Percentiles rank a stretch among this genome's conserved stretches.
Evolutionary conservation across 2,888 invertebrate species (phyloP).

Genomic region (Osmoderma eremita): DNA sequence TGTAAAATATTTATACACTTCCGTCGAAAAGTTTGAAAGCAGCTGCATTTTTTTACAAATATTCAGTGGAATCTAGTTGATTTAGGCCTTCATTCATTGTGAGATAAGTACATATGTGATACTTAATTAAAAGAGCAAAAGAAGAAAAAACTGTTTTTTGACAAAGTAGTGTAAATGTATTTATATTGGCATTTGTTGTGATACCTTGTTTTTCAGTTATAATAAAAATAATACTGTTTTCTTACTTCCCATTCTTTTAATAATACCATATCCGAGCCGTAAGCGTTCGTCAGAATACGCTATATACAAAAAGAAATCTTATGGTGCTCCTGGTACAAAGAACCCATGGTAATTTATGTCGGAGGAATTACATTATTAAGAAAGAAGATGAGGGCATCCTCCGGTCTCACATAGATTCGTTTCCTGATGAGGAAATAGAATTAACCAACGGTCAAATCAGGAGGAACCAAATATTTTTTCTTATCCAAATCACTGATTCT

Average conservation of each 20-base stretch:
- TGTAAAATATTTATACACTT: no score
- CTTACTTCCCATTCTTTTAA: slow-evolving; percentile 1
- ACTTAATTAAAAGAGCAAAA: no score
- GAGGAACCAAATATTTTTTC: slow-evolving; percentile 87
- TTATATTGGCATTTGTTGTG: slow-evolving; percentile 14
- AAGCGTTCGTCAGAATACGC: slow-evolving; percentile 99
- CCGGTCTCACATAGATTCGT: slow-evolving; percentile 82
- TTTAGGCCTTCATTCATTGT: no score
- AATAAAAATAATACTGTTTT: background rate
- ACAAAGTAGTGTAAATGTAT: slow-evolving; percentile 18
- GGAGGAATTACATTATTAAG: slow-evolving; percentile 89
- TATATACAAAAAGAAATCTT: slow-evolving; percentile 99
- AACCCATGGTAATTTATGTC: slow-evolving; percentile 88
- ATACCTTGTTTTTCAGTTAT: slow-evolving; percentile 19
- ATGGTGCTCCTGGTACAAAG: slow-evolving; percentile 95
- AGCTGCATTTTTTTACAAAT: no score
- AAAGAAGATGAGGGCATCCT: slow-evolving; percentile 89
- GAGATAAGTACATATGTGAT: no score
- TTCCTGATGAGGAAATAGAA: slow-evolving; percentile 89
- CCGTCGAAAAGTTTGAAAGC: no score
- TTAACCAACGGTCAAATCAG: slow-evolving; percentile 86
- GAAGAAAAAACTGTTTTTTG: no score
- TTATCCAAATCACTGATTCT: slow-evolving; percentile 86
- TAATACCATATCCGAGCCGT: slow-evolving; percentile 69
- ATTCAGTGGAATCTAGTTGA: no score